Evolutionary conservation across 2,888 invertebrate genomes (phyloP).

Genomic region (Drosophila melanosoma): DNA sequence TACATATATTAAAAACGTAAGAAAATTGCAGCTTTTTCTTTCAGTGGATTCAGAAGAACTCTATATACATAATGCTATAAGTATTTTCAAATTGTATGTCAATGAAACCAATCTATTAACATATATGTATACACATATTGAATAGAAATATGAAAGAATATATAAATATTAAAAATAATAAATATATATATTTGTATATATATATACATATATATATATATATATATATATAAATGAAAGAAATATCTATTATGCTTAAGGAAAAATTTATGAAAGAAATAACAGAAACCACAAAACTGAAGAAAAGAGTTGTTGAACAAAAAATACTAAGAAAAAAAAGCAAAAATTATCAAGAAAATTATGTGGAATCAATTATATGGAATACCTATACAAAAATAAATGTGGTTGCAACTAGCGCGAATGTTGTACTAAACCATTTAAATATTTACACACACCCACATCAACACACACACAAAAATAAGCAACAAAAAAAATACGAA

Average conservation of each 20-base stretch:
- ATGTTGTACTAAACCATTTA: constrained; percentile 3
- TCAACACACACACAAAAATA: constrained; percentile 6
- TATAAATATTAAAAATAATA: constrained; percentile 24
- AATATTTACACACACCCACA: constrained; percentile 29
- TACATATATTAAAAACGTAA: not conserved
- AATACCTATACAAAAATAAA: constrained; percentile 20
- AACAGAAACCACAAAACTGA: constrained; percentile 13
- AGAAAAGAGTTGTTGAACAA: constrained; percentile 27
- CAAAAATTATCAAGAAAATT: constrained; percentile 1
- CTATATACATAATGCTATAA: constrained; percentile 38
- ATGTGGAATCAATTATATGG: constrained; percentile 41
- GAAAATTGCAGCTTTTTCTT: constrained; percentile 1
- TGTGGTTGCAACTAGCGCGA: constrained; percentile 30
- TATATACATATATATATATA: constrained; percentile 8
- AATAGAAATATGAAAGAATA: constrained; percentile 34
- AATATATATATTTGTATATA: constrained; percentile 17
- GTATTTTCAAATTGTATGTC: constrained; percentile 65
- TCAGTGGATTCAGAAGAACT: constrained; percentile 15
- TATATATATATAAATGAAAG: constrained; percentile 5
- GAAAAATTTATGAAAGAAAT: constrained; percentile 16
- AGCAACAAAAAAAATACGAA: constrained; percentile 13
- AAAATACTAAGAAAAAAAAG: constrained; percentile 2
- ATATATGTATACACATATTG: constrained; percentile 44
- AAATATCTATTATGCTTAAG: constrained; percentile 57
- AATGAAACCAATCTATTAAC: constrained; percentile 51